phyloP scores from a whole-genome alignment of 2,113 vertebrate genomes.

The Grus americana region DNA sequence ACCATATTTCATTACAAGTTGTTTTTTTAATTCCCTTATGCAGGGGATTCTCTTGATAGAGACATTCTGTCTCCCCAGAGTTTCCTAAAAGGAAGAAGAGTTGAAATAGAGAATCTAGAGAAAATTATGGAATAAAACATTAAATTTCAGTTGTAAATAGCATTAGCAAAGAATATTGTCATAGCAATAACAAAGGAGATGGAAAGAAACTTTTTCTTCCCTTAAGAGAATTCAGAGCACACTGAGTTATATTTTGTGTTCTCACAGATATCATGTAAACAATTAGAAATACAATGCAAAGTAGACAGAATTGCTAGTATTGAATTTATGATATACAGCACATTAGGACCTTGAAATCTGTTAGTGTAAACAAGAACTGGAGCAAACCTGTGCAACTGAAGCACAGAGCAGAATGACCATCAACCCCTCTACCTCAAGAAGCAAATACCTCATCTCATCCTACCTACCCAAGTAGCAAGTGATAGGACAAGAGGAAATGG shows the following conservation, averaged over 20 bases:
- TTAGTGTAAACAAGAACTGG: background rate
- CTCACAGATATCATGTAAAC: conserved; percentile 10
- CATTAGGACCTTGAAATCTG: background rate
- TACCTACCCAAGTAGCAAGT: background rate
- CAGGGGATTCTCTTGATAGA: conserved; percentile 51
- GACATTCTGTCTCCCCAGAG: conserved; percentile 25
- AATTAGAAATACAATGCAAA: conserved; percentile 22
- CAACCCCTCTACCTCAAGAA: background rate
- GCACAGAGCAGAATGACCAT: background rate
- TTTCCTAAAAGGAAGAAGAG: conserved; percentile 19
- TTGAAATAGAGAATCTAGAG: background rate
- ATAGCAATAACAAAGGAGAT: background rate
- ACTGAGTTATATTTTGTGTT: background rate
- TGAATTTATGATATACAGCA: background rate
- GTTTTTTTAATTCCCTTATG: conserved; percentile 31
- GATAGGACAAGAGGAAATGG: background rate
- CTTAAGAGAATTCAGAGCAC: conserved; percentile 6
- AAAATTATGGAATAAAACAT: conserved; percentile 14
- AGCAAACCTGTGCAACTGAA: background rate
- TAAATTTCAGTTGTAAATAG: conserved; percentile 32
- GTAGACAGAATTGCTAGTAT: background rate
- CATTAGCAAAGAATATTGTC: conserved; percentile 12
- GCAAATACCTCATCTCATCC: background rate
- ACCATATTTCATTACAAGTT: conserved; percentile 62
- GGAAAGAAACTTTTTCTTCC: conserved; percentile 8